A percentile compares a stretch with the other conserved stretches of the same genome.
phyloP scores from a whole-genome alignment of 1,140 invertebrate genomes.

The Pseudomyrmex pallidus region DNA sequence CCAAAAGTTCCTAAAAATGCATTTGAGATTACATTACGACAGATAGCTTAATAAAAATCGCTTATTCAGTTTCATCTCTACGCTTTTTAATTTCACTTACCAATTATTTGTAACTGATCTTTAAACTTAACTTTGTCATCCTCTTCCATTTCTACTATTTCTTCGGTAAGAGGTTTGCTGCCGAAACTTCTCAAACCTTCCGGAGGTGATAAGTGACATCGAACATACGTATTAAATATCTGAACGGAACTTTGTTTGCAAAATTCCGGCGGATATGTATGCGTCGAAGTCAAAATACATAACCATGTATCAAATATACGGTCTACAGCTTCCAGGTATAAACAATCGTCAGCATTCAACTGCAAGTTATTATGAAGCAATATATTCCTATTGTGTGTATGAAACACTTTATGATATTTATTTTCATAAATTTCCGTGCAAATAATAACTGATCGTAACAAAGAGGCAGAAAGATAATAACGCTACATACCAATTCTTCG shows the following conservation, averaged over 20 bases:
- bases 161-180: slow-evolving; percentile 83
- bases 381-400: neutral
- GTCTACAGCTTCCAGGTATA: slow-evolving; percentile 93
- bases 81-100: slow-evolving; percentile 80
- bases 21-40: slow-evolving; percentile 7
- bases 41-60: neutral
- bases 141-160: slow-evolving; percentile 90
- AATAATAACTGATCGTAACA: too few relatives aligned
- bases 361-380: slow-evolving; percentile 65
- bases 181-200: slow-evolving; percentile 89
- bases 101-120: slow-evolving; percentile 90
- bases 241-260: slow-evolving; percentile 85
- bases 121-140: slow-evolving; percentile 89
- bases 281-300: slow-evolving; percentile 87
- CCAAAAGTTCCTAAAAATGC: slow-evolving; percentile 81
- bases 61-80: slow-evolving; percentile 48
- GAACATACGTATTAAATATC: slow-evolving; percentile 93
- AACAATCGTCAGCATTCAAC: slow-evolving; percentile 87
- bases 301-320: slow-evolving; percentile 93
- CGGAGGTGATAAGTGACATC: slow-evolving; percentile 92
- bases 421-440: neutral
- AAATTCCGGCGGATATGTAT: slow-evolving; percentile 86
- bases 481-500: slow-evolving; percentile 89
- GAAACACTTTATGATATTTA: neutral
- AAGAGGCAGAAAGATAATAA: slow-evolving; percentile 37